These are phyloP conservation scores for Eurois occulta DNA, from an alignment of 2,888 invertebrate genomes.

Conservation along the genomic window DNA sequence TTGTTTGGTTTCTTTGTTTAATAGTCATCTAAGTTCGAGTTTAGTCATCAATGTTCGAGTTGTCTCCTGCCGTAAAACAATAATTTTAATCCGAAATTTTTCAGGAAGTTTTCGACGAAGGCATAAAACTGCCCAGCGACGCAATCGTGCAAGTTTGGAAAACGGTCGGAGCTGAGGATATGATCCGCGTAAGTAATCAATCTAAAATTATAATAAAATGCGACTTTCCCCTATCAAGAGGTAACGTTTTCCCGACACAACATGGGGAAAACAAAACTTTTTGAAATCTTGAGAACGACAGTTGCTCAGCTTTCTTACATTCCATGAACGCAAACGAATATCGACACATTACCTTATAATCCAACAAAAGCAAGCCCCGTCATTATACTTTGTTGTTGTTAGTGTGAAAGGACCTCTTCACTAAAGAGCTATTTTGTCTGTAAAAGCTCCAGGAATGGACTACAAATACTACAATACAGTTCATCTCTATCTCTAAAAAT, in stretches of 20 bases:
- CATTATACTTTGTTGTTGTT: background rate
- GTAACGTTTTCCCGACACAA: background rate
- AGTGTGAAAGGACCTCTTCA: background rate
- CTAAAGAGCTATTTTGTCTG: background rate
- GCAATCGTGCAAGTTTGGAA: constrained; percentile 97
- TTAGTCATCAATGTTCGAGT: too few species aligned
- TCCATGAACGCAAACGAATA: background rate
- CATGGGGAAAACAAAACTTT: background rate
- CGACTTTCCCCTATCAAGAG: too few species aligned
- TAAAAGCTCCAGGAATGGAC: background rate
- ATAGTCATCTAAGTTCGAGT: background rate
- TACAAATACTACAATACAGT: too few species aligned
- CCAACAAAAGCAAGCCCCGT: background rate
- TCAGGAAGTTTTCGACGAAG: constrained; percentile 96
- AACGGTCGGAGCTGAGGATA: constrained; percentile 69
- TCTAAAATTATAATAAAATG: too few species aligned
- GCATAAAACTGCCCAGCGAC: constrained; percentile 90
- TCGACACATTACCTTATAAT: too few species aligned
- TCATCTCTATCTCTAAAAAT: too few species aligned
- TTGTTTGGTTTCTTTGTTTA: background rate
- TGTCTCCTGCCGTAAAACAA: background rate
- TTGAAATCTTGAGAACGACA: background rate
- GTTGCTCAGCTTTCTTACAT: background rate
- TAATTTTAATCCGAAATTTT: constrained; percentile 16
- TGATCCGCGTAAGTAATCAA: constrained; percentile 73